These are phyloP conservation scores for Lysandra bellargus DNA, from an alignment of 2,888 invertebrate species.

Conservation along the genomic window DNA sequence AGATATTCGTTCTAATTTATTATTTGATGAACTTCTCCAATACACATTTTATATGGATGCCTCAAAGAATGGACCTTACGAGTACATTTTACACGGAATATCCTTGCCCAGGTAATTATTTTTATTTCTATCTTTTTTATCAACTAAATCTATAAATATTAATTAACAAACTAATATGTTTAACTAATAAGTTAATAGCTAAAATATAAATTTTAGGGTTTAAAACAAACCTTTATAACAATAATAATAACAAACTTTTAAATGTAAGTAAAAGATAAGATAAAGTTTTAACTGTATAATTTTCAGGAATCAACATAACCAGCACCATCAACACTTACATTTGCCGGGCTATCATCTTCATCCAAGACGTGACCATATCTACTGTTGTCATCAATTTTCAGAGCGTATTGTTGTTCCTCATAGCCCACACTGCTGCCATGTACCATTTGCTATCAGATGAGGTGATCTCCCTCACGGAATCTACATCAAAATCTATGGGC, in stretches of 20 bases:
- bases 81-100: conserved; percentile 14
- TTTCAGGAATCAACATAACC: conserved; percentile 47
- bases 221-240: too few species aligned
- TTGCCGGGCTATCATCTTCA: conserved; percentile 51
- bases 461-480: conserved; percentile 49
- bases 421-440: conserved; percentile 62
- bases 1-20: conserved; percentile 5
- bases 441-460: conserved; percentile 60
- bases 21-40: conserved; percentile 1
- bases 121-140: neutral
- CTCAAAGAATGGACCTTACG: conserved; percentile 26
- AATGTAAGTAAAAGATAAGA: neutral
- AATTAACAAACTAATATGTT: too few species aligned
- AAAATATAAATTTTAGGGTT: too few species aligned
- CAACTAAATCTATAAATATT: too few species aligned
- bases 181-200: too few species aligned
- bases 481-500: conserved; percentile 41
- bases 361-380: conserved; percentile 54
- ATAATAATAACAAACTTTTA: neutral
- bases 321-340: conserved; percentile 50
- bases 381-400: conserved; percentile 59
- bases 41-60: neutral
- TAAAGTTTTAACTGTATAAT: neutral
- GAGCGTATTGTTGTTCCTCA: conserved; percentile 56
- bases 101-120: conserved; percentile 23